Evolutionary conservation across 2,113 vertebrate genomes (phyloP), one percentile per base, ranked within the genome.

Genomic region (Rhinoderma darwinii): DNA sequence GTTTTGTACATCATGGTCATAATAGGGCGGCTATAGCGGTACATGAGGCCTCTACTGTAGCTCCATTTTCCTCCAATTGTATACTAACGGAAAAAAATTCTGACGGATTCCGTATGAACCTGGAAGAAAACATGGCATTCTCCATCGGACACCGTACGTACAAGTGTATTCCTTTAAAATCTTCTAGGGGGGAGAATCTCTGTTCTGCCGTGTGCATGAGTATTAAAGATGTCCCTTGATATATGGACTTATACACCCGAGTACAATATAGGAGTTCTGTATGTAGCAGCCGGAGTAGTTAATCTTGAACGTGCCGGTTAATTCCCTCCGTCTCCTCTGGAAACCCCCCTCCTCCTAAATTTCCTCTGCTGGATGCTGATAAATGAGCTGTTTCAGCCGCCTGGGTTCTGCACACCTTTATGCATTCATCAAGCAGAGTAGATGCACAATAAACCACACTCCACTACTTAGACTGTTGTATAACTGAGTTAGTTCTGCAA

Each of bases 401-500:
- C 43, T 35, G 18, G 47, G 70, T 54, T 47, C 68, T 56, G 44
- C 68, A 39, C 43, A 51, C 47, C 82, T 56, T 51, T 50, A 17
- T 30, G 68, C 43, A 84, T 54, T 50, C 82, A 54, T 84, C 47
- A 74, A 43, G 43, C 63, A 43, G 63, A 27, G 61, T 83, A 43
- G 63, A 83, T n/a, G 41, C 41, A 85, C 56, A 77, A 77, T 74
- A 56, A 84, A 15, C 22, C 47, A 17, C 47, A 72, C 43, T 54
- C 47, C 70, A n/a, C 50, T 84, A 27, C 70, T 77, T 59, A 63
- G 12, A 73, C 22, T 10, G 50, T 30, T 63, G 54, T 61, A 47
- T 63, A 25, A 77, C 39, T 35, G 54, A 30, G 76, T 85, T 77
- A 77, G 73, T 63, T 77, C 72, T 77, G 84, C 84, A 77, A 44